phyloP scores from a whole-genome alignment of 2,113 vertebrate genomes.

The Actenoides lindsayi region DNA sequence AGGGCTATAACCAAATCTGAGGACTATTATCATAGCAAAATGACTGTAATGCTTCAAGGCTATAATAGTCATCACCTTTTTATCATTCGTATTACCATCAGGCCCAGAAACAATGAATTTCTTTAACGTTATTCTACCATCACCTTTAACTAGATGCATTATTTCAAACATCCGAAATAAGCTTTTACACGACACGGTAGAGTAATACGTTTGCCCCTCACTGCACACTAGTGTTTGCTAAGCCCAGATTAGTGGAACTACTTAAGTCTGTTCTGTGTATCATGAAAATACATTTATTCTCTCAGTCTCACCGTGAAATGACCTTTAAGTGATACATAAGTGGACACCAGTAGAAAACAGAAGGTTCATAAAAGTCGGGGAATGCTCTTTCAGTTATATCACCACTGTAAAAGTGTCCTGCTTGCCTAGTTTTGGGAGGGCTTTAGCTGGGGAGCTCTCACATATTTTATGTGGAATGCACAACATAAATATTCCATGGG shows the following conservation, averaged over 20 bases:
- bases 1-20: constrained; percentile 52
- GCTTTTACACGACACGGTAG: constrained; percentile 3
- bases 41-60: constrained; percentile 61
- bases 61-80: constrained; percentile 54
- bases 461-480: neutral
- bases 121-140: constrained; percentile 52
- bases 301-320: neutral
- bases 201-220: constrained; percentile 19
- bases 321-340: neutral
- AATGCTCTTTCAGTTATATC: neutral
- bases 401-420: constrained; percentile 24
- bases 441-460: neutral
- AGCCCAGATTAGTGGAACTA: neutral
- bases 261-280: neutral
- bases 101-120: constrained; percentile 35
- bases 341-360: neutral
- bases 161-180: constrained; percentile 43
- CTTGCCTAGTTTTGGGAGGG: neutral
- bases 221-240: neutral
- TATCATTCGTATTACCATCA: constrained; percentile 46
- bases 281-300: neutral
- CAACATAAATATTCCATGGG: constrained; percentile 35
- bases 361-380: constrained; percentile 17
- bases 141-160: constrained; percentile 50
- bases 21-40: constrained; percentile 62